phyloP scores from a whole-genome alignment of 2,888 invertebrate species.

The Syritta pipiens region DNA sequence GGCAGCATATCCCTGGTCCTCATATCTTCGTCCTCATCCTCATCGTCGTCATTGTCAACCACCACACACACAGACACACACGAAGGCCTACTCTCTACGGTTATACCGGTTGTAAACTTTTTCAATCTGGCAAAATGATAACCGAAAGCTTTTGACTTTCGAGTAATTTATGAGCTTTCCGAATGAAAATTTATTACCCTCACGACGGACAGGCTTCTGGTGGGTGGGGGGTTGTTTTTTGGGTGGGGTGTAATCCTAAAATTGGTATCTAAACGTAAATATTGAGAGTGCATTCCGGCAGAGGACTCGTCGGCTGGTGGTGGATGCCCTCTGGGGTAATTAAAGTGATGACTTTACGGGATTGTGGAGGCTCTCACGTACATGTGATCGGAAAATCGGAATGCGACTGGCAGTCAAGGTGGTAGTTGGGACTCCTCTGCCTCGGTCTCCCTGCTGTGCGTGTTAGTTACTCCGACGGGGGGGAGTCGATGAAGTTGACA shows the following conservation, averaged over 20 bases:
- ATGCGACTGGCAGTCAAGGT: no score
- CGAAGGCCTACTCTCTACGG: background rate
- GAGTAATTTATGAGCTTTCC: constrained; percentile 56
- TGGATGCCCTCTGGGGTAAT: constrained; percentile 34
- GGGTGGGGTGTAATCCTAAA: constrained; percentile 26
- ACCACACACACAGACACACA: background rate
- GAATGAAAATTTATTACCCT: constrained; percentile 54
- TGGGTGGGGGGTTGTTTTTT: background rate
- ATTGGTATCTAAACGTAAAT: constrained; percentile 46
- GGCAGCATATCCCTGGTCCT: no score
- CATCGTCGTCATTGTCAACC: constrained; percentile 28
- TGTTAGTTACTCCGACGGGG: no score
- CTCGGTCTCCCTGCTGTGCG: no score
- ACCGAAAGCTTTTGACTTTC: constrained; percentile 56
- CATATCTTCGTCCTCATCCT: constrained; percentile 3
- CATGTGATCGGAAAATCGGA: no score
- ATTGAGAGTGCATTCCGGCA: constrained; percentile 13
- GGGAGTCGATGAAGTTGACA: no score
- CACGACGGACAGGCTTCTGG: background rate
- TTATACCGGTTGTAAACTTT: constrained; percentile 50
- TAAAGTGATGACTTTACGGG: constrained; percentile 34
- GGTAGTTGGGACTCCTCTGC: no score
- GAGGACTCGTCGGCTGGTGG: background rate
- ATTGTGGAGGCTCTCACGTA: no score
- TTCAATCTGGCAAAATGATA: constrained; percentile 59